These are phyloP conservation scores for Phrynocephalus forsythii DNA, from an alignment of 2,797 vertebrate species.

Conservation along the genomic window DNA sequence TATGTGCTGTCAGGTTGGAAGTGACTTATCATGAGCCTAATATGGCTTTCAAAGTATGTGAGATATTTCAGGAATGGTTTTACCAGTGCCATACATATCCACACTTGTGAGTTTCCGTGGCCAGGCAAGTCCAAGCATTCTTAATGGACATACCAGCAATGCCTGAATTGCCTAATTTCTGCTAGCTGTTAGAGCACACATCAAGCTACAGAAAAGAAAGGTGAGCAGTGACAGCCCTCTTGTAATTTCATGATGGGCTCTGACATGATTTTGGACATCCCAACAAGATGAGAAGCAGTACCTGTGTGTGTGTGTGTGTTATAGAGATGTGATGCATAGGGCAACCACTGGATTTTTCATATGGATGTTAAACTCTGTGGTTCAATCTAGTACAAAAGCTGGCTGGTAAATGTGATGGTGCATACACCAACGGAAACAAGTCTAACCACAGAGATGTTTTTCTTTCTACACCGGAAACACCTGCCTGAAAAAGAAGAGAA, in stretches of 20 bases:
- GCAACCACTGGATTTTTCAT: slow-evolving; percentile 9
- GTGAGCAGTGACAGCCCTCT: no score
- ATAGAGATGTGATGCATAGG: not conserved
- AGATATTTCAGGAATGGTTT: no score
- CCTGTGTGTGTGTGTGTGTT: not conserved
- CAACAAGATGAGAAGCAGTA: not conserved
- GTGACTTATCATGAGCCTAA: no score
- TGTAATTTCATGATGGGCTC: not conserved
- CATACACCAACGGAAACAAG: slow-evolving; percentile 8
- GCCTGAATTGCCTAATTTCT: not conserved
- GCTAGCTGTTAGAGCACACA: not conserved
- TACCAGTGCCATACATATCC: no score
- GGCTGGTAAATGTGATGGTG: slow-evolving; percentile 23
- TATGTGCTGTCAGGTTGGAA: no score
- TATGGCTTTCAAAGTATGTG: no score
- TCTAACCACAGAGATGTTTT: slow-evolving; percentile 45
- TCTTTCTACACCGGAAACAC: slow-evolving; percentile 45
- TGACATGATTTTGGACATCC: not conserved
- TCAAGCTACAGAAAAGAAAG: no score
- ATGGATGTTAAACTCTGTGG: not conserved
- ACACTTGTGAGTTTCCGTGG: not conserved
- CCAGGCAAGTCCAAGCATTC: not conserved
- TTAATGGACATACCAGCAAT: not conserved
- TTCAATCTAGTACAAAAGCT: slow-evolving; percentile 8
- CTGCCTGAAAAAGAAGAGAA: slow-evolving; percentile 6